Percentiles rank a stretch among this genome's conserved stretches.
These are phyloP conservation scores for Alitta virens DNA, from an alignment of 2,888 invertebrate genomes.

Conservation along the genomic window DNA sequence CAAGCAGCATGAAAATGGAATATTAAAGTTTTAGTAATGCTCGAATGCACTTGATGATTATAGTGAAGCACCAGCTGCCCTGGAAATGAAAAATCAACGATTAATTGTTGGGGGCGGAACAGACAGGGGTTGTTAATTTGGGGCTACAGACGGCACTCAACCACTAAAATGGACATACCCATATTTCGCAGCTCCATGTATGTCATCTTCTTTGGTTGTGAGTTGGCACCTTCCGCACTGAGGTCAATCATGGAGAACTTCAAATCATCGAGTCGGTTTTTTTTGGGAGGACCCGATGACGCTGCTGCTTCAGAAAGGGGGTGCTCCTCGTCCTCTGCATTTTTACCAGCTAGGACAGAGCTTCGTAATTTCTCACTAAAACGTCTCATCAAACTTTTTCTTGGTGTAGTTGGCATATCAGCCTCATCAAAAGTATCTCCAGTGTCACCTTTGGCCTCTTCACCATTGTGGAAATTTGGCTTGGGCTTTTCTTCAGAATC, in stretches of 20 bases:
- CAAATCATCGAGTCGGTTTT: slow-evolving; percentile 1
- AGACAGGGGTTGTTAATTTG: no score
- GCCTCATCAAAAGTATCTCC: no score
- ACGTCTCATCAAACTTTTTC: slow-evolving; percentile 6
- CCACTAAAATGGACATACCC: no score
- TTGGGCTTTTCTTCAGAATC: no score
- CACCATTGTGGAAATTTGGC: no score
- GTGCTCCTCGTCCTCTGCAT: not conserved
- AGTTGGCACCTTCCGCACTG: slow-evolving; percentile 19
- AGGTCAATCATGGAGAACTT: slow-evolving; percentile 26
- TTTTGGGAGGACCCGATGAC: not conserved
- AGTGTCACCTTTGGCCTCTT: no score
- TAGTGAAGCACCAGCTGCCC: not conserved
- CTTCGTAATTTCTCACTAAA: slow-evolving; percentile 15
- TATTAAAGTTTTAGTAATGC: no score
- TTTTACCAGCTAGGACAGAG: not conserved
- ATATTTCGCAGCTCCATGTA: no score
- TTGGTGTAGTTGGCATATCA: not conserved
- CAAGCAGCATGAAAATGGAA: no score
- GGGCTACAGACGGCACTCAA: no score
- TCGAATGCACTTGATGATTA: not conserved
- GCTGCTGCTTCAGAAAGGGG: not conserved
- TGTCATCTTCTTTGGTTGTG: no score
- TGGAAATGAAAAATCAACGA: not conserved
- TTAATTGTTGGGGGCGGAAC: no score